Conservation (phyloP, 2,113 vertebrate genomes). For the Apaloderma vittatum region DNA sequence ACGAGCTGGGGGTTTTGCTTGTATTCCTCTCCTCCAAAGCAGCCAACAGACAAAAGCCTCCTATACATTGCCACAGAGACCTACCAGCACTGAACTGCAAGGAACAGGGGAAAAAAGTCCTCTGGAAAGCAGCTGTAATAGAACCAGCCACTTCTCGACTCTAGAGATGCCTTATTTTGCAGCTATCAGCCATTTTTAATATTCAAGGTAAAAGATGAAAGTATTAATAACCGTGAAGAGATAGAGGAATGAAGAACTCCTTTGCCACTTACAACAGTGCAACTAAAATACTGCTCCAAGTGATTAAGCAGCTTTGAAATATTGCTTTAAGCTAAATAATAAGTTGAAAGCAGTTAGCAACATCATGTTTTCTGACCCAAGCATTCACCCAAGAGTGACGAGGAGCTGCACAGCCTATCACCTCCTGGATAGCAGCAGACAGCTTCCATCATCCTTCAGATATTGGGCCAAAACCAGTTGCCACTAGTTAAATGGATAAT, state of each 20-base stretch:
- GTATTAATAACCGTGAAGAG: neutral
- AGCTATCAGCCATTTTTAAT: neutral
- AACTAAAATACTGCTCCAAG: neutral
- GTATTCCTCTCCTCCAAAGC: neutral
- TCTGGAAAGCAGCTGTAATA: neutral
- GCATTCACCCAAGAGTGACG: neutral
- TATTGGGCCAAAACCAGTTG: neutral
- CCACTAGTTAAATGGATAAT: neutral
- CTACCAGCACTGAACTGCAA: neutral
- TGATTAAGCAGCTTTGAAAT: neutral
- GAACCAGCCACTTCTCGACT: neutral
- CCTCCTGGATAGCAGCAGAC: neutral
- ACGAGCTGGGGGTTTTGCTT: rapidly evolving
- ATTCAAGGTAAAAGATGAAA: neutral
- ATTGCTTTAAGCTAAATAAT: neutral
- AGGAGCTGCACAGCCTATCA: neutral
- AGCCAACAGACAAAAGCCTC: neutral
- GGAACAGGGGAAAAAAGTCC: rapidly evolving
- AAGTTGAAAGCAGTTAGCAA: neutral
- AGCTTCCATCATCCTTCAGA: neutral
- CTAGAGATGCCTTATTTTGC: neutral
- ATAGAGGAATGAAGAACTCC: neutral
- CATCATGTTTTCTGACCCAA: neutral
- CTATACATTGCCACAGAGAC: no score
- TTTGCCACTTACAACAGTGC: neutral